phyloP scores from a whole-genome alignment of 2,113 vertebrate genomes.

The Chaetura pelagica region DNA sequence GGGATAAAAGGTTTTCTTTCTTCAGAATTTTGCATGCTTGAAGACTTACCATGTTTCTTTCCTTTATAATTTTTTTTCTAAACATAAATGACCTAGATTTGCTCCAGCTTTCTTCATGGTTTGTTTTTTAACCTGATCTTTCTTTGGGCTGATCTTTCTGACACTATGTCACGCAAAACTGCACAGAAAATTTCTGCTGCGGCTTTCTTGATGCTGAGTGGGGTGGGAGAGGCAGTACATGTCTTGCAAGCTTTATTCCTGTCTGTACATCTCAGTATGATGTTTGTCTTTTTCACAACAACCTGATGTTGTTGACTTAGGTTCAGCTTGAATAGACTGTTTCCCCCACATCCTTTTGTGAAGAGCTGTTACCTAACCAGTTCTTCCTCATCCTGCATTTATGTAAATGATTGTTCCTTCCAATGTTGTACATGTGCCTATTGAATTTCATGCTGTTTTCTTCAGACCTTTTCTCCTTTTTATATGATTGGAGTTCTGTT shows the following conservation, averaged over 20 bases:
- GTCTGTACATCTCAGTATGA: not conserved
- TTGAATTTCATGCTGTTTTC: constrained; percentile 4
- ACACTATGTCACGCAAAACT: not conserved
- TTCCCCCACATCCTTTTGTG: constrained; percentile 36
- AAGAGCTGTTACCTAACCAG: constrained; percentile 53
- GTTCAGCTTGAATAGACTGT: constrained; percentile 29
- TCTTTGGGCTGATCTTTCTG: not conserved
- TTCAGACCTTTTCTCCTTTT: not conserved
- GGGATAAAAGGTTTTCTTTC: not conserved
- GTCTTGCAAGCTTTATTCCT: constrained; percentile 20
- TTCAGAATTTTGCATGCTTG: not conserved
- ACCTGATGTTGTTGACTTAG: constrained; percentile 27
- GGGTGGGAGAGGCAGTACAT: not conserved
- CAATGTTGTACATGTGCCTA: not conserved
- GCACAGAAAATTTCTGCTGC: not conserved
- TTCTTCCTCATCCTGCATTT: constrained; percentile 47
- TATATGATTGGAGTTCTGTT: not conserved
- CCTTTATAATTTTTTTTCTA: accelerated
- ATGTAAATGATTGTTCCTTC: constrained; percentile 41
- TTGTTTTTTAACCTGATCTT: not conserved
- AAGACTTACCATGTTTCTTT: not conserved
- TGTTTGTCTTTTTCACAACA: constrained; percentile 55
- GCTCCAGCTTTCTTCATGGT: not conserved
- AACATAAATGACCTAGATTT: not conserved
- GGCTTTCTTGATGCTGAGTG: not conserved